Percentiles rank a stretch among this genome's conserved stretches.
Evolutionary conservation across 2,113 vertebrate genomes (phyloP).

Genomic region (Rhinolophus sinicus): DNA sequence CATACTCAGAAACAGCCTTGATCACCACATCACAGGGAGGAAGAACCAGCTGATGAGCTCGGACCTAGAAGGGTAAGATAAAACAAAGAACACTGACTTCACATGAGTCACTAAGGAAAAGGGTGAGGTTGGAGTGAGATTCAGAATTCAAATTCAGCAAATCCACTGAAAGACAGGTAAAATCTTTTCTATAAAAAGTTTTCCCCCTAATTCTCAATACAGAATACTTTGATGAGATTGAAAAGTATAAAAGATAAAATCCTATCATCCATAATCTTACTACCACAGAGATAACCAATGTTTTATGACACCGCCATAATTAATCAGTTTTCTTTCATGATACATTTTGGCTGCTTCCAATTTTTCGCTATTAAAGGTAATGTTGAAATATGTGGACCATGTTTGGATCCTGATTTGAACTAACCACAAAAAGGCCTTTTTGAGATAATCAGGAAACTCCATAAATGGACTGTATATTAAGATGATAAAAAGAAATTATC

Average conservation of each 20-base stretch:
- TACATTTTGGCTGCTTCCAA: neutral
- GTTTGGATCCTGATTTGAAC: constrained; percentile 32
- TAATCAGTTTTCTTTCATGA: constrained; percentile 8
- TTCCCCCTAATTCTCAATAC: neutral
- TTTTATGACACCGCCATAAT: constrained; percentile 16
- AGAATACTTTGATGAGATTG: constrained; percentile 3
- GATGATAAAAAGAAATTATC: constrained; percentile 39
- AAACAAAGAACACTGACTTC: neutral
- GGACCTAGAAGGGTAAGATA: constrained; percentile 85
- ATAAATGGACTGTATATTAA: constrained; percentile 25
- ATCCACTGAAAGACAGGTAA: constrained; percentile 23
- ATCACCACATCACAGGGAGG: constrained; percentile 96
- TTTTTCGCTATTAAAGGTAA: constrained; percentile 25
- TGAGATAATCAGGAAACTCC: constrained; percentile 17
- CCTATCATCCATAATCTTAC: neutral
- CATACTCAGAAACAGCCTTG: constrained; percentile 95
- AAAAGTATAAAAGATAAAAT: neutral
- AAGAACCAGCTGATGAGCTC: constrained; percentile 94
- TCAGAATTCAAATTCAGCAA: constrained; percentile 27
- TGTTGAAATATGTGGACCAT: neutral
- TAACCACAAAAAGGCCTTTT: constrained; percentile 21
- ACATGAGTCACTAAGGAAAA: constrained; percentile 33
- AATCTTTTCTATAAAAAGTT: constrained; percentile 15
- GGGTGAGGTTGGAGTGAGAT: neutral
- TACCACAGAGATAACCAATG: neutral